These are phyloP conservation scores for Popillia japonica DNA, from an alignment of 1,140 invertebrate species.

Conservation along the genomic window DNA sequence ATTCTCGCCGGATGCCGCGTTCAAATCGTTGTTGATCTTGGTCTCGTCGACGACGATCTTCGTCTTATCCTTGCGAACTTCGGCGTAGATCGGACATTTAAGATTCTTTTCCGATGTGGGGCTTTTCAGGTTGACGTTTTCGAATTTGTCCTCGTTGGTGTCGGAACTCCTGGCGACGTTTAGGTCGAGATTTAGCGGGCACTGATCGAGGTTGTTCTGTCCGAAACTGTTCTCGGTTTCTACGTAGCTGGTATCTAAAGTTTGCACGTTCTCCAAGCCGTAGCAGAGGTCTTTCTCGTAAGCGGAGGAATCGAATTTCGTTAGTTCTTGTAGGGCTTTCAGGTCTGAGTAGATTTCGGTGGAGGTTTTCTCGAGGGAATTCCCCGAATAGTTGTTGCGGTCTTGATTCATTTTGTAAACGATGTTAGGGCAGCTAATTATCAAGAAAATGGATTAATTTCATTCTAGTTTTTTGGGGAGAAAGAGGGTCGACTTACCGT, in stretches of 20 bases:
- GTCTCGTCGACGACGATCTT: slow-evolving; percentile 38
- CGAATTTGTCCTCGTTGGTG: slow-evolving; percentile 45
- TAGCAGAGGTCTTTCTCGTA: slow-evolving; percentile 40
- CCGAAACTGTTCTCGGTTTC: slow-evolving; percentile 51
- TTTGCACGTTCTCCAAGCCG: slow-evolving; percentile 47
- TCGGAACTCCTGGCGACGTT: slow-evolving; percentile 41
- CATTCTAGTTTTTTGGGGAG: not conserved
- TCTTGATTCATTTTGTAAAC: slow-evolving; percentile 55
- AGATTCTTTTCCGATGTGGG: slow-evolving; percentile 47
- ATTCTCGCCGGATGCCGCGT: slow-evolving; percentile 39
- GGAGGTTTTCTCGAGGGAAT: slow-evolving; percentile 55
- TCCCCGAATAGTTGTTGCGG: slow-evolving; percentile 46
- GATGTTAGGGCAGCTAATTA: slow-evolving; percentile 50
- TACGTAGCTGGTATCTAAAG: slow-evolving; percentile 52
- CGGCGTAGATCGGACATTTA: slow-evolving; percentile 54
- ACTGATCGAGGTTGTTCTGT: slow-evolving; percentile 51
- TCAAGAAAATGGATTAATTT: not conserved
- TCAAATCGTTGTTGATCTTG: slow-evolving; percentile 46
- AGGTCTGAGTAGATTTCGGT: slow-evolving; percentile 57
- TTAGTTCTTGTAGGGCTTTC: slow-evolving; percentile 51
- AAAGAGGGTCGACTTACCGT: slow-evolving; percentile 38
- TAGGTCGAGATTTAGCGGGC: slow-evolving; percentile 42
- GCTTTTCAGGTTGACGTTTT: slow-evolving; percentile 52
- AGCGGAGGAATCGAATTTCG: slow-evolving; percentile 28
- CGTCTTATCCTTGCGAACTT: slow-evolving; percentile 52